Conservation (phyloP, 2,797 vertebrate species). For the Serranus cabrilla region DNA sequence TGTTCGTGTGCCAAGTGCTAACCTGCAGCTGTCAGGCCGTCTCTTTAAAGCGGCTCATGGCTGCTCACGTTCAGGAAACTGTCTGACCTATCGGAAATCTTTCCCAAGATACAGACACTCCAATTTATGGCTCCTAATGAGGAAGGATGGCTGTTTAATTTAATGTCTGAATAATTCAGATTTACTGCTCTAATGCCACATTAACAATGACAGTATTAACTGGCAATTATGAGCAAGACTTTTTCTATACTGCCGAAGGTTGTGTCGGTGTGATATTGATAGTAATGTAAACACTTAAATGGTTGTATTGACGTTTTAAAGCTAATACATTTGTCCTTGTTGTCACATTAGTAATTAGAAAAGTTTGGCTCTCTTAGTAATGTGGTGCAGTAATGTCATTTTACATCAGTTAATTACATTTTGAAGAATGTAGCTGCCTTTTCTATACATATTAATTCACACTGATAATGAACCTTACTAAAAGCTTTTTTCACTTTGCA, state of each 20-base stretch:
- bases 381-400: neutral
- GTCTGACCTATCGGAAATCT: slow-evolving; percentile 13
- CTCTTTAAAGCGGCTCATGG: slow-evolving; percentile 24
- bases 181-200: neutral
- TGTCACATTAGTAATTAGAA: neutral
- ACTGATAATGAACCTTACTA: neutral
- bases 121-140: neutral
- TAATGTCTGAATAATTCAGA: slow-evolving; percentile 7
- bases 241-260: neutral
- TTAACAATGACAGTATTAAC: neutral
- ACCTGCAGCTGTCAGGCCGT: slow-evolving; percentile 51
- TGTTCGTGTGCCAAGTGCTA: slow-evolving; percentile 43
- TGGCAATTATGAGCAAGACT: too few species aligned
- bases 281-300: neutral
- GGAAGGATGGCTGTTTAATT: neutral
- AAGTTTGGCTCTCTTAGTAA: neutral
- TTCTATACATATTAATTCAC: neutral
- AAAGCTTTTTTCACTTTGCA: neutral
- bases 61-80: slow-evolving; percentile 25
- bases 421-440: neutral
- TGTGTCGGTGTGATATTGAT: neutral
- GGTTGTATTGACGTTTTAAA: neutral
- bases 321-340: neutral
- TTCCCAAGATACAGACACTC: slow-evolving; percentile 3
- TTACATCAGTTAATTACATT: neutral